These are phyloP conservation scores for Phoxinus dragarum DNA, from an alignment of 2,797 vertebrate genomes.

Conservation along the genomic window DNA sequence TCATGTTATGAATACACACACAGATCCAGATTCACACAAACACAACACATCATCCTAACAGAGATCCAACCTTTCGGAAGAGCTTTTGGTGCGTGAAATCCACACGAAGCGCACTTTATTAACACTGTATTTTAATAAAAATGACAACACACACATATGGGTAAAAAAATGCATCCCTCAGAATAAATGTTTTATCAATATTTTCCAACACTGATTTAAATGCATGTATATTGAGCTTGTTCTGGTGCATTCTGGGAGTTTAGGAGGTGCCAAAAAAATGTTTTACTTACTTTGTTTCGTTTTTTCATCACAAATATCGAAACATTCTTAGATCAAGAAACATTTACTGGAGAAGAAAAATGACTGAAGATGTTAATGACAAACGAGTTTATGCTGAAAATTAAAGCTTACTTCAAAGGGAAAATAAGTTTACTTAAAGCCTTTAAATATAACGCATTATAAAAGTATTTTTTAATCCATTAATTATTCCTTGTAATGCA, in stretches of 20 bases:
- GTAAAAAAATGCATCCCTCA: neutral
- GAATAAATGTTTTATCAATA: neutral
- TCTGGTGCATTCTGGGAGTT: neutral
- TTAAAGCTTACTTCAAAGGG: neutral
- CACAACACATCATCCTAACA: neutral
- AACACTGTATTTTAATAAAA: neutral
- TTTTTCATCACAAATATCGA: neutral
- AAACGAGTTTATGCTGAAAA: neutral
- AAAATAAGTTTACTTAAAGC: neutral
- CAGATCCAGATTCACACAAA: conserved; percentile 20
- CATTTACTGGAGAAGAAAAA: neutral
- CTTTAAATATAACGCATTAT: neutral
- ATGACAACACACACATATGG: neutral
- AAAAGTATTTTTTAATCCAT: neutral
- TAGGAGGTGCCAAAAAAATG: neutral
- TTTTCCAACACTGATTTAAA: neutral
- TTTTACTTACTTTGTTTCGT: neutral
- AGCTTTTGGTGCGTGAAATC: neutral
- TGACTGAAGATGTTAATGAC: neutral
- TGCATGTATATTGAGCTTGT: neutral
- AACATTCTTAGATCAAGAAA: neutral
- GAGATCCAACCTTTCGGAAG: neutral
- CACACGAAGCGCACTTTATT: neutral
- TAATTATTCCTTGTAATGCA: neutral
- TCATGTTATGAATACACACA: conserved; percentile 77